These are phyloP conservation scores for Trichoplax adhaerens DNA, from an alignment of 37 sponge, comb jelly and placozoan genomes.

Conservation along the genomic window DNA sequence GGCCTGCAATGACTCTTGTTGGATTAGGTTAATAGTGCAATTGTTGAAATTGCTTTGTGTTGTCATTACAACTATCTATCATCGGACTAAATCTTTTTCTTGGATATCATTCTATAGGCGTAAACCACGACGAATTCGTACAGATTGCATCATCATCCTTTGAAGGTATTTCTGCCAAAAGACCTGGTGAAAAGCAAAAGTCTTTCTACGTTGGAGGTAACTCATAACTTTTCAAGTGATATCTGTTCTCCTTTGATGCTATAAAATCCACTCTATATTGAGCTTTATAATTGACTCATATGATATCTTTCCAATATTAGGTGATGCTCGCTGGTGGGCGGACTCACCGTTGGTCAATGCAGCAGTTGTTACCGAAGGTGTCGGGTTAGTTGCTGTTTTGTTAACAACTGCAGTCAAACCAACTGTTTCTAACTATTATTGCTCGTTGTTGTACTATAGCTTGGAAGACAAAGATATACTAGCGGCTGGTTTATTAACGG, in stretches of 20 bases:
- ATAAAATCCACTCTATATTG: too few relatives aligned
- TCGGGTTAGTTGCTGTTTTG: constrained; percentile 17
- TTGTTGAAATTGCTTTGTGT: background rate
- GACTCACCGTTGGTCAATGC: constrained; percentile 20
- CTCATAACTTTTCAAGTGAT: too few relatives aligned
- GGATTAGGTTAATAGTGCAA: constrained; percentile 36
- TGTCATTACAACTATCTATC: too few relatives aligned
- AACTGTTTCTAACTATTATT: background rate
- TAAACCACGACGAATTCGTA: constrained; percentile 38
- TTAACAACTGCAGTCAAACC: background rate
- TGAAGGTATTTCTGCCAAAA: constrained; percentile 11
- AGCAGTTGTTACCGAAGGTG: constrained; percentile 40
- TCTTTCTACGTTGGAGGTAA: constrained; percentile 50
- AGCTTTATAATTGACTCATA: background rate
- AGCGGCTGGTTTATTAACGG: constrained; percentile 40
- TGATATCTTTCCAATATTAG: constrained; percentile 10
- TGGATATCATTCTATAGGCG: constrained; percentile 16
- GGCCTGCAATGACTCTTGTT: constrained; percentile 27
- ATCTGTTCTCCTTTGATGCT: too few relatives aligned
- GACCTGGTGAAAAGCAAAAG: background rate
- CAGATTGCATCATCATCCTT: constrained; percentile 7
- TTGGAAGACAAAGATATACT: constrained; percentile 16
- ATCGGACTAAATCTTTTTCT: too few relatives aligned
- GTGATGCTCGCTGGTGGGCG: constrained; percentile 28
- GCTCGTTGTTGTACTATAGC: background rate